Evolutionary conservation across 2,888 invertebrate genomes (phyloP), one percentile per base, ranked within the genome.

Genomic region (Euplagia quadripunctaria): DNA sequence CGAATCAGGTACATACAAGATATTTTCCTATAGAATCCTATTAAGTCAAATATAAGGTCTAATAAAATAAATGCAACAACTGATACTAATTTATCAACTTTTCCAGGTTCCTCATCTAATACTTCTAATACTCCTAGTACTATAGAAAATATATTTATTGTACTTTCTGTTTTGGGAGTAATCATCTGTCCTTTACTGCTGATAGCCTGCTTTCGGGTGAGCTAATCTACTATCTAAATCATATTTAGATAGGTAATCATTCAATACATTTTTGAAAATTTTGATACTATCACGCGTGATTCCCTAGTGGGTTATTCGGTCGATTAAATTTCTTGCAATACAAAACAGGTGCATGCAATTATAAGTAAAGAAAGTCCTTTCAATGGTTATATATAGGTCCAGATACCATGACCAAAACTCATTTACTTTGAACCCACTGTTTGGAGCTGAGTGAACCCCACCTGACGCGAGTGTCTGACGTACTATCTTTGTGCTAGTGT

Each of bases 181-280:
- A 63, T 91, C 20, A 49, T 90, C 52, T 91, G 82, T 78, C 92
- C 92, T n/a, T 1, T 91, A 1, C n/a, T 81, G 4, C 75, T 91
- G 11, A 0, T 89, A 2, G 73, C 85, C 70, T 88, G 90, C 72
- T 87, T 92, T 72, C 86, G 83, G 85, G 92, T 91, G 74, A 88
- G 88, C 82, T 42, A 1, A 43, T n/a, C 31, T 31, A 31, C 31
- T 31, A 31, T 31, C 31, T 31, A 31, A 31, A 31, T 31, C 2
- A 31, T 31, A 31, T 31, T 31, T 31, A 17, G 17, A 16, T 52
- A 6, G 16, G 51, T 14, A 51, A 12, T 51, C 4, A 52, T 52
- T 52, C 6, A 52, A 17, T 6, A 52, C 7, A 52, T 12, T 51
- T 31, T 1, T 31, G 31, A 31, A 31, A 31, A 31, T 31, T 31